Evolutionary conservation across 2,888 invertebrate species (phyloP), one percentile per base, ranked within the genome.

Genomic region (Tupiocoris notatus): DNA sequence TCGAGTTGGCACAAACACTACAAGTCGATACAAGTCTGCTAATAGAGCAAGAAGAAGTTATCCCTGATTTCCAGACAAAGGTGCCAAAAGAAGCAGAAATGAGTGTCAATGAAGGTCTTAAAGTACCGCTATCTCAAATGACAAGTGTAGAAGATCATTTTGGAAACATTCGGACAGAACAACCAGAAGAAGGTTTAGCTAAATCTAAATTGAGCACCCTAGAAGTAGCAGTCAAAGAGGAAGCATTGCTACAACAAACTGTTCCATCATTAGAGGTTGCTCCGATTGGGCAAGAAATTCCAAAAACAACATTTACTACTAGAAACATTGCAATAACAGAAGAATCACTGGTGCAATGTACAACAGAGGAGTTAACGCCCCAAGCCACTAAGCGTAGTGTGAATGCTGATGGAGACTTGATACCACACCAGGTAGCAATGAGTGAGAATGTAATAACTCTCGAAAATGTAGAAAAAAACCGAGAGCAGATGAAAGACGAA

Each of bases 361-460:
- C 76, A 24, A 76, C 78, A 76, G 80, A 77, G 77, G 81, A 79
- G 79, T 62, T 74, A 7, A 20, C 76, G 16, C 77, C 78, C 23
- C 77, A 79, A 16, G 70, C 77, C n/a, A 78, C 81, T 23, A 82
- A 24, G 82, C 80, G 81, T 65, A 76, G 77, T 20, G 79, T 79
- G 12, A 58, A 82, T 81, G 84, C 84, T 77, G 81, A 80, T 59
- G 85, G 85, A 16, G 65, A 76, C 54, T 16, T 78, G 54, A 59
- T 78, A 24, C 76, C 76, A 1, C 78, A 77, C 64, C 62, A 76
- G 66, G 75, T 73, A n/a, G 64, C 78, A 0, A 21, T 79, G 12
- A 78, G 77, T 64, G 77, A 78, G 73, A 21, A 70, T 21, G 61
- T 65, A 20, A 67, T 67, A 56, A 54, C 76, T 9, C 58, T 76